phyloP scores from a whole-genome alignment of 2,797 vertebrate species.

The Sebastes ruberrimus region DNA sequence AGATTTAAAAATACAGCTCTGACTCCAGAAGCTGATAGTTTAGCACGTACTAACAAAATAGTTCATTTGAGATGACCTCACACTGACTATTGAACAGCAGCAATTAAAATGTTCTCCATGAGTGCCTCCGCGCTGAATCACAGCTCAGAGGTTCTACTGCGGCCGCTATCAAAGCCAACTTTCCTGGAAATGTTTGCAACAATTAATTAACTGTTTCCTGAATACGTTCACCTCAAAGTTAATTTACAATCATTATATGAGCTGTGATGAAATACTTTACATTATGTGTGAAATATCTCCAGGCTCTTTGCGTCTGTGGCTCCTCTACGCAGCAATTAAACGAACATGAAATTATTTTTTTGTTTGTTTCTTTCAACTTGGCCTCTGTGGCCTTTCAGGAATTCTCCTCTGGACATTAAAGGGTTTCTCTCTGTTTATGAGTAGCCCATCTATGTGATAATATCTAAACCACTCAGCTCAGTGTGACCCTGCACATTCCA shows the following conservation, averaged over 20 bases:
- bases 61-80: constrained; percentile 14
- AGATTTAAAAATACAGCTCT: not conserved
- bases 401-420: constrained; percentile 23
- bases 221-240: not conserved
- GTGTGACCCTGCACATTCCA: constrained; percentile 52
- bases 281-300: not conserved
- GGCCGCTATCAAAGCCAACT: not conserved
- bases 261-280: not conserved
- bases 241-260: not conserved
- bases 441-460: constrained; percentile 30
- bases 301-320: not conserved
- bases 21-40: not conserved
- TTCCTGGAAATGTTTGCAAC: constrained; percentile 27
- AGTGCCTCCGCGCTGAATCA: constrained; percentile 36
- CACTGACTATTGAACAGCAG: constrained; percentile 20
- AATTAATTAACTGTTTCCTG: not conserved
- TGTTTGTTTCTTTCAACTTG: not conserved
- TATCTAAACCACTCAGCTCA: constrained; percentile 34
- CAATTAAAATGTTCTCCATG: constrained; percentile 77
- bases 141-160: constrained; percentile 10
- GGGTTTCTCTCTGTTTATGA: constrained; percentile 18
- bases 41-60: not conserved
- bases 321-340: not conserved
- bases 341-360: not conserved
- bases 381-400: not conserved